These are phyloP conservation scores for Drosophila austrosaltans DNA, from an alignment of 2,888 invertebrate genomes.

Conservation along the genomic window DNA sequence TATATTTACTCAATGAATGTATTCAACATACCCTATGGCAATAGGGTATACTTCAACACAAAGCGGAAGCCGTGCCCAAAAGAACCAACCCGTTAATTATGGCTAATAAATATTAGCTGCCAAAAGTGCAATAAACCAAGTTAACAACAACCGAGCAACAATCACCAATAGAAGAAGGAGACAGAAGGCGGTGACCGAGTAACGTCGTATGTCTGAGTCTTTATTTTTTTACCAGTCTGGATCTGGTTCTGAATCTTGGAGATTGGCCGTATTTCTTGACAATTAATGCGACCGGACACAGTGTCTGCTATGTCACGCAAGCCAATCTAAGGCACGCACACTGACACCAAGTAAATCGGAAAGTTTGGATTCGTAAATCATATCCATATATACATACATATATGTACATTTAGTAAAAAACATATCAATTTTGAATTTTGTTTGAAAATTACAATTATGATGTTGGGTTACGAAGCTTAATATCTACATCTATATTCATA, in stretches of 20 bases:
- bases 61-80: conserved; percentile 69
- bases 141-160: conserved; percentile 42
- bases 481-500: too few species aligned
- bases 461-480: too few species aligned
- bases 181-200: conserved; percentile 14
- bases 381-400: too few species aligned
- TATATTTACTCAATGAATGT: background rate
- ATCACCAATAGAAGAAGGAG: conserved; percentile 34
- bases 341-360: background rate
- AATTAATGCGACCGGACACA: conserved; percentile 59
- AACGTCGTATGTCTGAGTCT: background rate
- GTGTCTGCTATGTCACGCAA: conserved; percentile 25
- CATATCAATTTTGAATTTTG: too few species aligned
- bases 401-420: too few species aligned
- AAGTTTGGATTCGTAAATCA: background rate
- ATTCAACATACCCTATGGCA: background rate
- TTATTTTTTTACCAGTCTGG: conserved; percentile 15
- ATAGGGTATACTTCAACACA: conserved; percentile 3
- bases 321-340: background rate
- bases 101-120: conserved; percentile 72
- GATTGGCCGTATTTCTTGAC: conserved; percentile 51
- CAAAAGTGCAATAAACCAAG: conserved; percentile 72
- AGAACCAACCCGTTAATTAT: conserved; percentile 61
- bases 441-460: too few species aligned
- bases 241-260: conserved; percentile 29